Conservation (phyloP, 2,888 invertebrate genomes). For the Gymnoscelis rufifasciata region DNA sequence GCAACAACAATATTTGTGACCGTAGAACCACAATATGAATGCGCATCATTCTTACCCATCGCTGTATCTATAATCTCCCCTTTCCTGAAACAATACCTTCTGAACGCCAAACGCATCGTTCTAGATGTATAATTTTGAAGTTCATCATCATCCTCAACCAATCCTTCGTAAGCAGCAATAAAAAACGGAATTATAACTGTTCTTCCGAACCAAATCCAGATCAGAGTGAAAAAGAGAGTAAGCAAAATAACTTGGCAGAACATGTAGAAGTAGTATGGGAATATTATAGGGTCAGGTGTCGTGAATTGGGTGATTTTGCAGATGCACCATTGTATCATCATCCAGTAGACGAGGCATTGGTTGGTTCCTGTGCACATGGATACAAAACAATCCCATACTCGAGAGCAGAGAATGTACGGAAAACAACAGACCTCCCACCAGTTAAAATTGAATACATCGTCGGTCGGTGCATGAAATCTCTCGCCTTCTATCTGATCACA, state of each 20-base stretch:
- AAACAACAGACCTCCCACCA: constrained; percentile 68
- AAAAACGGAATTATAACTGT: constrained; percentile 51
- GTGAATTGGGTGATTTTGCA: constrained; percentile 58
- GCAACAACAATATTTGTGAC: not conserved
- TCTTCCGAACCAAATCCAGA: constrained; percentile 54
- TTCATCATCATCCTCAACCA: constrained; percentile 25
- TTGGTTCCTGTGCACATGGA: constrained; percentile 58
- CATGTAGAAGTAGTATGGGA: constrained; percentile 65
- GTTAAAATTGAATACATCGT: constrained; percentile 51
- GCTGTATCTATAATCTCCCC: constrained; percentile 57
- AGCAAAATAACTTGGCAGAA: constrained; percentile 60
- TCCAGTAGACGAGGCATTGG: constrained; percentile 60
- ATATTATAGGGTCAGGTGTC: constrained; percentile 57
- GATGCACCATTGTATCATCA: constrained; percentile 61
- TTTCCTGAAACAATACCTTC: constrained; percentile 65
- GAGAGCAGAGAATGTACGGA: constrained; percentile 55
- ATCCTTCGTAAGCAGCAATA: constrained; percentile 35
- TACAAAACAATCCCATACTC: constrained; percentile 54
- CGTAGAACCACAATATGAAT: not conserved
- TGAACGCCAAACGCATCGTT: constrained; percentile 41
- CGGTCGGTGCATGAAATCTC: constrained; percentile 46
- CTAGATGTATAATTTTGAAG: no score
- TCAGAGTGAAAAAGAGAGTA: constrained; percentile 39
- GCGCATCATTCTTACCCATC: constrained; percentile 30
- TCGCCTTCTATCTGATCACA: constrained; percentile 48